Evolutionary conservation across 1,140 invertebrate genomes (phyloP), one percentile per base, ranked within the genome.

Genomic region (Oscheius sp.): DNA sequence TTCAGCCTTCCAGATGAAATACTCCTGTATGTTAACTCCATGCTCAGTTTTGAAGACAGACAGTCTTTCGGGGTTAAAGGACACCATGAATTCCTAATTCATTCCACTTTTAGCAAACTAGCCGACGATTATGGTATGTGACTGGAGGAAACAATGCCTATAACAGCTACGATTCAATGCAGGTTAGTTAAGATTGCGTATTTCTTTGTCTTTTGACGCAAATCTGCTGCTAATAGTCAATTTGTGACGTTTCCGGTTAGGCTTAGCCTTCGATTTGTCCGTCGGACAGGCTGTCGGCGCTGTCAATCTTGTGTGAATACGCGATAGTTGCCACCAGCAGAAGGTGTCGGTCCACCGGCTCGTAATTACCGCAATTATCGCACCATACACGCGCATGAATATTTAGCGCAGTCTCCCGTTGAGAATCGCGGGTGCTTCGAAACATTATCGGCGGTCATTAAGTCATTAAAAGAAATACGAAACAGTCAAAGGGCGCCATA

Each of bases 311-410:
- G 49, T 13, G 28, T 55, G 15, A 55, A 55, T 55, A 55, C 7
- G 28, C 49, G 23, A 55, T 55, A 23, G 49, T 13, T 7, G 7
- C 28, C 49, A 42, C 38, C 38, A n/a, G n/a, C 38, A 42, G 38
- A 42, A 42, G 38, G 49, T 7, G 23, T 55, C 49, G 15, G 15
- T 64, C 10, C 61, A 62, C 26, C 66, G 46, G 45, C 46, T 15
- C n/a, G 2, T 66, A 28, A 63, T 46, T 29, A 45, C 29, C 13
- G 63, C 18, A 20, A 32, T 63, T n/a, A 62, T 66, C 58, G 26
- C 28, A 7, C 35, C 46, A 55, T 20, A 55, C 28, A 4, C 49
- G 49, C 23, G n/a, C 38, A n/a, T 42, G 38, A 10, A 42, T 42
- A 42, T 42, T 42, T 42, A 10, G 10, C 38, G 10, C 38, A 42